Evolutionary conservation across 2,888 invertebrate genomes (phyloP), one percentile per base, ranked within the genome.

Genomic region (Sesia apiformis): DNA sequence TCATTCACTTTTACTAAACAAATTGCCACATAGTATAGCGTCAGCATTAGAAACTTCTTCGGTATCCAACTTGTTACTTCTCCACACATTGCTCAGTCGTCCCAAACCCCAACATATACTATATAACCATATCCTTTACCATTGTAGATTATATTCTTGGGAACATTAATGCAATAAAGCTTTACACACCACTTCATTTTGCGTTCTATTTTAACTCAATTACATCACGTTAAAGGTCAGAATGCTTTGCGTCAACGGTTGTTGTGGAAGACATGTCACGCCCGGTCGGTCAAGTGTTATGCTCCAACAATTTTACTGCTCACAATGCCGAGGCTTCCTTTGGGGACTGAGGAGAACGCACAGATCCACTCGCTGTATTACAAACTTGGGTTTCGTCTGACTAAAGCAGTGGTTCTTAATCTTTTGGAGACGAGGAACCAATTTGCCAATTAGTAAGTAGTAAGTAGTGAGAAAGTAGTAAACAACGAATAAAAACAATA

Each of bases 261-360:
- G 50, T 50, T 46, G 55, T 53, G 53, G 56, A 56, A 57, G 58
- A 52, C 56, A 53, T 61, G 63, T 69, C 70, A 77, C 65, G 80
- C 69, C 38, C 50, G 50, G 50, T 63, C 69, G 70, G 67, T 66
- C 63, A 63, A 66, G 65, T 70, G 76, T 67, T 70, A 74, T 72
- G 80, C 72, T 74, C 76, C 69, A 78, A 70, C 71, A 64, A 76
- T 67, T 81, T 78, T 72, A 76, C 74, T 76, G 70, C 62, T 69
- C 72, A 70, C 75, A 70, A 72, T 69, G 56, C 55, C 53, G 55
- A 52, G 57, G 68, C 69, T 72, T 76, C 74, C 71, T 75, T 70
- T 66, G 69, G 68, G 70, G 65, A 61, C 53, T 57, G 57, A 59
- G 57, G 50, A 50, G 50, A 50, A 39, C 5, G 50, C 38, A 38